Conservation (phyloP, 2,113 vertebrate genomes). For the Hippocampus zosterae region DNA sequence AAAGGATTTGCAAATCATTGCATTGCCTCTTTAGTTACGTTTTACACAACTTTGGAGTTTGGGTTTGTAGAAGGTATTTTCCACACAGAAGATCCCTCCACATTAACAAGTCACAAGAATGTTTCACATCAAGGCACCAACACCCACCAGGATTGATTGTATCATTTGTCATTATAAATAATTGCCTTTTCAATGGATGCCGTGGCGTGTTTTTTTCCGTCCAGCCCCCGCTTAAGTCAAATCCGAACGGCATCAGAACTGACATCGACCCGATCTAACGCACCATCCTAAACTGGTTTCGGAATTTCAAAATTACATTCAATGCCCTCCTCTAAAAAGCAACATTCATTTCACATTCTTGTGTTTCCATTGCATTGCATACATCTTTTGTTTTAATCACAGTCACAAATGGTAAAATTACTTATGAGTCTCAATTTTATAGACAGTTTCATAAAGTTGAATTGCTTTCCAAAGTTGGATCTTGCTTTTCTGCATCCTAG, state of each 20-base stretch:
- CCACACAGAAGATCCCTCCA: conserved; percentile 9
- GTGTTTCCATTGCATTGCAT: neutral
- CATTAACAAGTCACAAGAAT: conserved; percentile 20
- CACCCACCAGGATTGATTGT: conserved; percentile 17
- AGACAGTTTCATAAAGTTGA: neutral
- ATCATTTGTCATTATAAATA: conserved; percentile 33
- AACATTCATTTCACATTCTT: neutral
- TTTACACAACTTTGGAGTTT: no score
- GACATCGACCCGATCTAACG: neutral
- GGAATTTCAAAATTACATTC: neutral
- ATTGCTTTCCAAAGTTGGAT: neutral
- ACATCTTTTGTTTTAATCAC: neutral
- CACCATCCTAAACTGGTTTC: neutral
- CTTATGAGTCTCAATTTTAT: neutral
- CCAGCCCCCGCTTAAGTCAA: conserved; percentile 15
- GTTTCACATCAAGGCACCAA: conserved; percentile 22
- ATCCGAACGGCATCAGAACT: neutral
- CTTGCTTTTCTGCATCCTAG: neutral
- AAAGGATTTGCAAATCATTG: no score
- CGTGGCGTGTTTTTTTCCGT: conserved; percentile 16
- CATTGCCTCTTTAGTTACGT: no score
- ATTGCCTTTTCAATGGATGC: conserved; percentile 18
- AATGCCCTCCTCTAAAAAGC: neutral
- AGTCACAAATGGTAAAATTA: neutral
- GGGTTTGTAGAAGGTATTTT: conserved; percentile 7